Conservation (phyloP, 2,113 vertebrate genomes). For the Salvelinus fontinalis region DNA sequence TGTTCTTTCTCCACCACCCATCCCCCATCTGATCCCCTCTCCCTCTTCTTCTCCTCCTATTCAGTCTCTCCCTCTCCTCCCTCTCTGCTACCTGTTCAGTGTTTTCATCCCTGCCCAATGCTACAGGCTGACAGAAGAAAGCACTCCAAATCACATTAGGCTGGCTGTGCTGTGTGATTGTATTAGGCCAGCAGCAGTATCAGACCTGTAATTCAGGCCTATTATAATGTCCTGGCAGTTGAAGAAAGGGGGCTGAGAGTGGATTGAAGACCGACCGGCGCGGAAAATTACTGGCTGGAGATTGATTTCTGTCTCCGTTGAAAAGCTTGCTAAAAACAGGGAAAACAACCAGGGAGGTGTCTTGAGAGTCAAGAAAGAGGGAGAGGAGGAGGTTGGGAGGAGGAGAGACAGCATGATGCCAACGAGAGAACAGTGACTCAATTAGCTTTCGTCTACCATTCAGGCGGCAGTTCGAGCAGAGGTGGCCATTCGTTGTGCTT, state of each 20-base stretch:
- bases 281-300: background rate
- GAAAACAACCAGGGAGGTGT: background rate
- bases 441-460: too few species aligned
- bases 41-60: background rate
- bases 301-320: background rate
- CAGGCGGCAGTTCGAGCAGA: too few species aligned
- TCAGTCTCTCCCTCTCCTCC: background rate
- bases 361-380: background rate
- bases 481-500: too few species aligned
- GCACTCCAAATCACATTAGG: constrained; percentile 13
- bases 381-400: background rate
- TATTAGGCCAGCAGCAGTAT: constrained; percentile 7
- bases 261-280: too few species aligned
- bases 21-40: background rate
- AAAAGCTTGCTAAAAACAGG: background rate
- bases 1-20: background rate
- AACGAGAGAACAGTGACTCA: too few species aligned
- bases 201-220: background rate
- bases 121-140: constrained; percentile 1
- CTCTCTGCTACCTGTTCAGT: background rate
- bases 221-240: background rate
- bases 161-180: constrained; percentile 2
- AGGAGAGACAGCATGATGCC: background rate
- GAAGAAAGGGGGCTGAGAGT: constrained; percentile 1
- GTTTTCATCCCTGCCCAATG: background rate